These are phyloP conservation scores for Leucoraja erinaceus DNA, from an alignment of 2,113 vertebrate species.

Conservation along the genomic window DNA sequence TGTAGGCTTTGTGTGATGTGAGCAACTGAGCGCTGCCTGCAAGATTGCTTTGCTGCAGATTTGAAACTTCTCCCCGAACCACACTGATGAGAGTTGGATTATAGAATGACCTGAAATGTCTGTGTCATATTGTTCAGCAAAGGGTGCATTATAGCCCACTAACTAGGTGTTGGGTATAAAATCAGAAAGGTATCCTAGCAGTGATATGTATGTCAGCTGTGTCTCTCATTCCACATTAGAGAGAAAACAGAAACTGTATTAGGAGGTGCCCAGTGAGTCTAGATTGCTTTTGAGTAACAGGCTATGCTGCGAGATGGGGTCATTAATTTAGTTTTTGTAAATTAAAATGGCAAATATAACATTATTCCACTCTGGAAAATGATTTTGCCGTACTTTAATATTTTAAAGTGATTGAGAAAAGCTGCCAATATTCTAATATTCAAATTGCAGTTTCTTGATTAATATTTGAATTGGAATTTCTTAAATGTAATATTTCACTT, in stretches of 20 bases:
- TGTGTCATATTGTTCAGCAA: slow-evolving; percentile 94
- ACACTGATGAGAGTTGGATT: slow-evolving; percentile 99
- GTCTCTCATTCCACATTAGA: slow-evolving; percentile 65
- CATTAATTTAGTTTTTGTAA: not conserved
- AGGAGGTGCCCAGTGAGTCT: not conserved
- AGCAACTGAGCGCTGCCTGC: slow-evolving; percentile 95
- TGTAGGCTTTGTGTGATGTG: slow-evolving; percentile 98
- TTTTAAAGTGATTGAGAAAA: not conserved
- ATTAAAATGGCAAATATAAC: slow-evolving; percentile 8
- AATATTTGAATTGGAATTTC: not conserved
- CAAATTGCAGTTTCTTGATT: not conserved
- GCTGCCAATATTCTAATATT: too few species aligned
- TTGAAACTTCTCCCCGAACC: slow-evolving; percentile 87
- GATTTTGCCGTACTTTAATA: not conserved
- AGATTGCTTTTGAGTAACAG: slow-evolving; percentile 11
- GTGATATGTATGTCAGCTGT: slow-evolving; percentile 75
- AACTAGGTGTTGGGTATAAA: slow-evolving; percentile 87
- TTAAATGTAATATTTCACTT: too few species aligned
- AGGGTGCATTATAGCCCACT: slow-evolving; percentile 90
- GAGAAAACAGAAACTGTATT: slow-evolving; percentile 62
- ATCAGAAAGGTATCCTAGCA: slow-evolving; percentile 75
- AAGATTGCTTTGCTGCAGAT: slow-evolving; percentile 99
- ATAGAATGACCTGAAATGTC: slow-evolving; percentile 98
- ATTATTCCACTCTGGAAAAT: not conserved
- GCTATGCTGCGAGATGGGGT: not conserved